Percentiles rank a stretch among this genome's conserved stretches.
Conservation (phyloP, 2,797 vertebrate species). For the Acrossocheilus fasciatus region DNA sequence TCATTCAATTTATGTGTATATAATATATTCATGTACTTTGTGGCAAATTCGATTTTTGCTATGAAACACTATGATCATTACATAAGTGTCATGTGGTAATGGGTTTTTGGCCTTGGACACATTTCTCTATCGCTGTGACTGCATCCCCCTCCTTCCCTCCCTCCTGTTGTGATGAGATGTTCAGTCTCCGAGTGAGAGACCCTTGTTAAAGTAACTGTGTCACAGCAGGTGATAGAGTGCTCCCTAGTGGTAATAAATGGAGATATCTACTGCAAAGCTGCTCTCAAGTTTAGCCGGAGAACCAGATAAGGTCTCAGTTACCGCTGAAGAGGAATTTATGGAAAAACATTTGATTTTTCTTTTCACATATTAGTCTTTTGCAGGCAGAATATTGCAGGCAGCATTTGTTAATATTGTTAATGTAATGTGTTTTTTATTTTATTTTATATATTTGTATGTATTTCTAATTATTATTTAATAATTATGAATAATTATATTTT, state of each 20-base stretch:
- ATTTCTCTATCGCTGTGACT: constrained; percentile 20
- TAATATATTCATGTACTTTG: constrained; percentile 26
- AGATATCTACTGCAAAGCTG: background rate
- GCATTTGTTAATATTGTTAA: background rate
- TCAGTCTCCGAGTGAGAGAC: background rate
- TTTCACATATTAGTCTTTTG: background rate
- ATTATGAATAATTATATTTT: background rate
- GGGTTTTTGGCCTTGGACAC: constrained; percentile 23
- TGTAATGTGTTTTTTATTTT: background rate
- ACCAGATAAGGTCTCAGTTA: constrained; percentile 8
- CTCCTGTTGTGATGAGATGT: constrained; percentile 12
- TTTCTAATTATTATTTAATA: background rate
- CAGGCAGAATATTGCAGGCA: background rate
- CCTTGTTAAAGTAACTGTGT: background rate
- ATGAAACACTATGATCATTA: constrained; percentile 28
- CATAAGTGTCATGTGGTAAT: constrained; percentile 16
- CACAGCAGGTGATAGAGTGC: constrained; percentile 42
- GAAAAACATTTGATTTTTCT: background rate
- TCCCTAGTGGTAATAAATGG: constrained; percentile 47
- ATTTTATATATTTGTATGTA: background rate
- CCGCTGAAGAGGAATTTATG: too few relatives aligned
- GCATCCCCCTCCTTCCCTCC: background rate
- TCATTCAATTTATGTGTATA: background rate
- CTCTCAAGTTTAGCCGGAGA: constrained; percentile 5
- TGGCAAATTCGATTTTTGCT: constrained; percentile 10